Evolutionary conservation across 2,888 invertebrate genomes (phyloP), one percentile per base, ranked within the genome.

Genomic region (Macropis europaea): DNA sequence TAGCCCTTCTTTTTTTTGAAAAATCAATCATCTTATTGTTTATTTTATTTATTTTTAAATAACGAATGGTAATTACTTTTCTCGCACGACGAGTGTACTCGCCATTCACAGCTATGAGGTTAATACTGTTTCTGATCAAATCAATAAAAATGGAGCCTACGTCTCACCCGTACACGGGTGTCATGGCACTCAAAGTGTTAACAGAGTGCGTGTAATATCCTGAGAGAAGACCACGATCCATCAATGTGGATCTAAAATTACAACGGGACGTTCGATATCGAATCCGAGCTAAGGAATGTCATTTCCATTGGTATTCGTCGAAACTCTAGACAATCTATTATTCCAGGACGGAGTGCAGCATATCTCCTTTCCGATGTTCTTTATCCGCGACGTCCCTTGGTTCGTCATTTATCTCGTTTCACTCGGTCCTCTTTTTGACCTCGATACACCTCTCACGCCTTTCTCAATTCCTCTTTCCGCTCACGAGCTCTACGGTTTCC

Each of bases 401-500:
- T 47, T 38, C 15, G n/a, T 47, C 38, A 47, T 63, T 63, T 47
- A 56, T 63, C 47, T 47, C 36, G 26, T 45, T 63, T 63, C 38
- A 19, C 40, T 15, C 19, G 13, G 30, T 22, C 38, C 7, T 9
- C 17, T 22, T 3, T 19, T 22, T 32, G 30, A n/a, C 3, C 19
- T 30, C 36, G 13, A 17, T 19, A 4, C 24, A 13, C 9, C 19
- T 17, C 19, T 5, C 11, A 9, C 45, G 6, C 7, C 22, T 19
- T 13, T 34, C 19, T 28, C 54, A 26, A 28, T 53, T 40, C n/a
- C 38, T 30, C 26, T 32, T 50, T 24, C 22, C 30, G n/a, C 38
- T 32, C 50, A n/a, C 50, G 17, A 9, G 34, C 6, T 61, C 34
- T 13, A 38, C 13, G 19, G 61, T 38, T 52, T 9, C n/a, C 43